Evolutionary conservation across 1,140 invertebrate species (phyloP).

Genomic region (Elysia chlorotica): DNA sequence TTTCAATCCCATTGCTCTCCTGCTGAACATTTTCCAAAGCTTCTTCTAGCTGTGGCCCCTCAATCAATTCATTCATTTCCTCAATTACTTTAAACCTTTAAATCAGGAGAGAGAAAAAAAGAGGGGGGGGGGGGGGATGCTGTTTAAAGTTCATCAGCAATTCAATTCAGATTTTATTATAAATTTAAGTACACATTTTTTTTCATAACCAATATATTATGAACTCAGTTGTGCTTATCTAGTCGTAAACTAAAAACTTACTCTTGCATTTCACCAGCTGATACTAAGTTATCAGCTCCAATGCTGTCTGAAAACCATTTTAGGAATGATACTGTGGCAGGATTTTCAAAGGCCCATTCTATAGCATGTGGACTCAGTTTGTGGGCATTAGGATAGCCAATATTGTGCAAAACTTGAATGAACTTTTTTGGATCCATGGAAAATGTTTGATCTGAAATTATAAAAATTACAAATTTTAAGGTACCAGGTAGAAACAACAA

Average conservation of each 20-base stretch:
- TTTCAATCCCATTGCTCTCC: no score
- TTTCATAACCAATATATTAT: no score
- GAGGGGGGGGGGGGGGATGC: no score
- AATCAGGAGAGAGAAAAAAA: background rate
- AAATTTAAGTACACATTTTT: no score
- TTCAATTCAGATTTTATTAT: background rate
- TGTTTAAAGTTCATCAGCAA: background rate
- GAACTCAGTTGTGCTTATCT: background rate
- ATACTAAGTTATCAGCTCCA: slow-evolving; percentile 41
- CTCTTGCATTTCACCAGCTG: slow-evolving; percentile 41
- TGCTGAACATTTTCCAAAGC: no score
- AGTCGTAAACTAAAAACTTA: slow-evolving; percentile 32
- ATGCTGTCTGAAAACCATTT: slow-evolving; percentile 55
- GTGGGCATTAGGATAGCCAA: slow-evolving; percentile 47
- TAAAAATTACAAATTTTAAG: no score
- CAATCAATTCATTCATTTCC: no score
- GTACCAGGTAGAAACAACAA: no score
- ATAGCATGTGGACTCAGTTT: slow-evolving; percentile 40
- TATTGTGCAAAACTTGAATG: no score
- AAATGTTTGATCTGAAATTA: no score
- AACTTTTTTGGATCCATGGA: no score
- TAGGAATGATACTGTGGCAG: slow-evolving; percentile 45
- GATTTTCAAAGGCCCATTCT: slow-evolving; percentile 58
- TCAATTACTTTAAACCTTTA: background rate
- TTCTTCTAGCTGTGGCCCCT: no score